These are phyloP conservation scores for Seriola quinqueradiata DNA, from an alignment of 2,113 vertebrate species.

Conservation along the genomic window DNA sequence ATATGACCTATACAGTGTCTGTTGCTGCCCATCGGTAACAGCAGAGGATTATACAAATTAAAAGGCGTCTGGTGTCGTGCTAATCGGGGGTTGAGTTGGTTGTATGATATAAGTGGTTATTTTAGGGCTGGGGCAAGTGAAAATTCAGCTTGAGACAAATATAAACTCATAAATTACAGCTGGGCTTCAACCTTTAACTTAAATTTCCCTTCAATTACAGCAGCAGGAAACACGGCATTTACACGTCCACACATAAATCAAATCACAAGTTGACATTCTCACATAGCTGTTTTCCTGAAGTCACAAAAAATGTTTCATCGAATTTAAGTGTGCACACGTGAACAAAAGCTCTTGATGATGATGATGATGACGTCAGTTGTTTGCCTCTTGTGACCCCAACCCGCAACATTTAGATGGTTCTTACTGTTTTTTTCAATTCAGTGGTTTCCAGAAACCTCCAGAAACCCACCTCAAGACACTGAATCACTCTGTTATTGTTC, in stretches of 20 bases:
- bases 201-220: background rate
- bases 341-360: slow-evolving; percentile 12
- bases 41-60: background rate
- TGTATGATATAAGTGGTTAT: background rate
- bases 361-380: slow-evolving; percentile 65
- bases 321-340: background rate
- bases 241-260: slow-evolving; percentile 2
- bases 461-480: slow-evolving; percentile 28
- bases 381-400: slow-evolving; percentile 53
- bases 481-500: slow-evolving; percentile 66
- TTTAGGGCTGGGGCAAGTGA: background rate
- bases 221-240: slow-evolving; percentile 16
- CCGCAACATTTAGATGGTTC: slow-evolving; percentile 46
- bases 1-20: background rate
- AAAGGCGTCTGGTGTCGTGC: background rate
- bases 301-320: background rate
- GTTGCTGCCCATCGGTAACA: background rate
- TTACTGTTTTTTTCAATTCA: slow-evolving; percentile 28
- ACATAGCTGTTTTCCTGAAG: background rate
- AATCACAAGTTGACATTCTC: background rate
- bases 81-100: background rate
- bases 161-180: slow-evolving; percentile 17
- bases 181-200: background rate
- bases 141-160: slow-evolving; percentile 2
- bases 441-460: slow-evolving; percentile 42